phyloP scores from a whole-genome alignment of 1,140 invertebrate genomes.

The Charaxes varanes region DNA sequence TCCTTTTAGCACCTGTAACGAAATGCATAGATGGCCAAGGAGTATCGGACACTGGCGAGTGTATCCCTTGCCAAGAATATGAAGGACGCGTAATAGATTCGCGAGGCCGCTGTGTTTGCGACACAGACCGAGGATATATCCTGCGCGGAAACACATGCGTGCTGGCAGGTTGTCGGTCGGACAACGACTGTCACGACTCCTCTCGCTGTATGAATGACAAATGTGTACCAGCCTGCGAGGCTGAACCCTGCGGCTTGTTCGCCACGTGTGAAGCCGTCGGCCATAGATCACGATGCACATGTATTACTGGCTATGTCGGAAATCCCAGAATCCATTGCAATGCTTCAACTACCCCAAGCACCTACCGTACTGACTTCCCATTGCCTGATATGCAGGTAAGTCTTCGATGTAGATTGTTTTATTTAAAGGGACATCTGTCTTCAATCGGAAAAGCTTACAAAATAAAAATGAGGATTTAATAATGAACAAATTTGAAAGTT shows the following conservation, averaged over 20 bases:
- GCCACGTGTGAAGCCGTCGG: constrained; percentile 86
- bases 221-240: constrained; percentile 85
- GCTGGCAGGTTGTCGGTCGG: constrained; percentile 82
- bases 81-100: constrained; percentile 84
- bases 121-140: constrained; percentile 82
- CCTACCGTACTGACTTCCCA: constrained; percentile 87
- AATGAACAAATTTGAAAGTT: no score
- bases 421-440: no score
- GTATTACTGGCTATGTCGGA: constrained; percentile 81
- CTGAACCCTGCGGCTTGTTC: constrained; percentile 80
- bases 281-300: constrained; percentile 86
- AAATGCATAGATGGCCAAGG: constrained; percentile 76
- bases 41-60: constrained; percentile 84
- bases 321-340: constrained; percentile 81
- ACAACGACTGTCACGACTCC: constrained; percentile 86
- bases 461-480: no score
- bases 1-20: constrained; percentile 39
- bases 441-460: no score
- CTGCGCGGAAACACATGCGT: constrained; percentile 87
- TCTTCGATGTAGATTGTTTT: background rate
- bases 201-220: constrained; percentile 82
- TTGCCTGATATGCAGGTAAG: constrained; percentile 86
- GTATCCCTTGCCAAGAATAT: constrained; percentile 81
- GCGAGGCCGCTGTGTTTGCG: constrained; percentile 86
- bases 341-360: constrained; percentile 43